Percentiles rank a stretch among this genome's conserved stretches.
phyloP scores from a whole-genome alignment of 2,113 vertebrate genomes.

The Mystacornis crossleyi region DNA sequence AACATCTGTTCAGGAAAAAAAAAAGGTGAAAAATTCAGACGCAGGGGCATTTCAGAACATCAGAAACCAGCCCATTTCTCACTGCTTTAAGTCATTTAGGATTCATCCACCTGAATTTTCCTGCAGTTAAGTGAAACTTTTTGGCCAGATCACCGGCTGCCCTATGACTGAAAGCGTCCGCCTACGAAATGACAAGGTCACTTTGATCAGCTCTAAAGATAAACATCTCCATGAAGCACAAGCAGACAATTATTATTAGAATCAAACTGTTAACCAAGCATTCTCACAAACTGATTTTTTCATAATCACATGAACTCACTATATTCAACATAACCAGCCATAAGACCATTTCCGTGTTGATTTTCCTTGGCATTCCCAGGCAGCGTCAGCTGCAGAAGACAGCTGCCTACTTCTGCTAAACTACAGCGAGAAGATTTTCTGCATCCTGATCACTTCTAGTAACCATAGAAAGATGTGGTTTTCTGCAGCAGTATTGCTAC shows the following conservation, averaged over 20 bases:
- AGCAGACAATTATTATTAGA: neutral
- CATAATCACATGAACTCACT: neutral
- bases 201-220: neutral
- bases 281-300: neutral
- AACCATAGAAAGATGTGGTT: neutral
- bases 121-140: neutral
- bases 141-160: neutral
- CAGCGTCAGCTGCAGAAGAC: neutral
- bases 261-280: neutral
- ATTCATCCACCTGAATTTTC: neutral
- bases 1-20: neutral
- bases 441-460: accelerated
- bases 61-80: neutral
- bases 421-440: neutral
- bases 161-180: neutral
- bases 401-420: neutral
- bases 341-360: neutral
- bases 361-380: neutral
- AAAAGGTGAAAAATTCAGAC: neutral
- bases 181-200: neutral
- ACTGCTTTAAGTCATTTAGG: neutral
- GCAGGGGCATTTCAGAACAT: neutral
- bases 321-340: neutral
- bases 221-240: neutral
- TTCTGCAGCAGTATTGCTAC: neutral